Conservation (phyloP, 2,797 vertebrate genomes). For the Champsocephalus gunnari region DNA sequence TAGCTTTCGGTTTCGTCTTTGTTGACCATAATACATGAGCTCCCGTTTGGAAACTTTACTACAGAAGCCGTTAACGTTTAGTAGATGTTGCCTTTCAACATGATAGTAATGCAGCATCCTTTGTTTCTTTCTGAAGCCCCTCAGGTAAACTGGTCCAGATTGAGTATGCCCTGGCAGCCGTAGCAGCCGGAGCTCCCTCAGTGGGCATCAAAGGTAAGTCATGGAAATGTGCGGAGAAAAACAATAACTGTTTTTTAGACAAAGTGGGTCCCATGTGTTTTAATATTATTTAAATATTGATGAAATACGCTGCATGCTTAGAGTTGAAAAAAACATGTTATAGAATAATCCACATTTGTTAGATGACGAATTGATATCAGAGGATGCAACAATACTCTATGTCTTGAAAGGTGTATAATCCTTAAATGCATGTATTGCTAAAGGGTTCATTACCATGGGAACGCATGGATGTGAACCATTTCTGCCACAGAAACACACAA, state of each 20-base stretch:
- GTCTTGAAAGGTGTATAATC: neutral
- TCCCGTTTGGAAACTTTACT: neutral
- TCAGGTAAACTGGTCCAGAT: constrained; percentile 99
- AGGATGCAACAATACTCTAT: neutral
- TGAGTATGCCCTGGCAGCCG: constrained; percentile 98
- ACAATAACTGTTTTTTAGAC: too few relatives aligned
- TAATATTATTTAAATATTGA: neutral
- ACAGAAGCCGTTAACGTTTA: rapidly evolving
- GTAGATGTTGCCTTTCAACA: rapidly evolving
- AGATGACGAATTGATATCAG: neutral
- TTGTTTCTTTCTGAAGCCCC: constrained; percentile 84
- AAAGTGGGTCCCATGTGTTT: rapidly evolving
- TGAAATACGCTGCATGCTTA: neutral
- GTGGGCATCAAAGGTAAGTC: constrained; percentile 91
- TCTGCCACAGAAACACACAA: too few relatives aligned
- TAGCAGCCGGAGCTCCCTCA: constrained; percentile 97
- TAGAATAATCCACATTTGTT: neutral
- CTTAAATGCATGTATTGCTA: neutral
- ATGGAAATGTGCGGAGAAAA: neutral
- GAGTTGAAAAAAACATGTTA: neutral
- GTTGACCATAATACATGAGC: neutral
- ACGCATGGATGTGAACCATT: neutral
- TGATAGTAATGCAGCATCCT: neutral
- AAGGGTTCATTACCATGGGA: neutral
- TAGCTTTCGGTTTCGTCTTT: constrained; percentile 69